Percentiles rank a stretch among this genome's conserved stretches.
Evolutionary conservation across 2,113 vertebrate species (phyloP).

Genomic region (Colaptes auratus): DNA sequence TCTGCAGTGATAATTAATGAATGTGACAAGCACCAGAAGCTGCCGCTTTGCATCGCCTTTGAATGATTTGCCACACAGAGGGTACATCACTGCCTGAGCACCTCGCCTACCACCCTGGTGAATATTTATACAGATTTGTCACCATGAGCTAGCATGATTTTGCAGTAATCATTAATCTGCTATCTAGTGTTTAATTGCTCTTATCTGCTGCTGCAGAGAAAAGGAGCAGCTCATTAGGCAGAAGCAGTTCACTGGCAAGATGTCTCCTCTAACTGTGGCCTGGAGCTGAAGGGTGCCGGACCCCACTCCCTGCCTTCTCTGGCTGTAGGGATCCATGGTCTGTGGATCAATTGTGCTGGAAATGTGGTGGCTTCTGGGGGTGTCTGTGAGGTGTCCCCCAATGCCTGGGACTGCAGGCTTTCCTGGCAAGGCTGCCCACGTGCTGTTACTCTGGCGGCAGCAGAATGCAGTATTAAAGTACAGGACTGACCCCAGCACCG

Average conservation of each 20-base stretch:
- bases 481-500: neutral
- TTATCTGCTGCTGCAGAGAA: constrained; percentile 59
- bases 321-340: neutral
- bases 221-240: constrained; percentile 66
- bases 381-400: fast-evolving
- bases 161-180: constrained; percentile 67
- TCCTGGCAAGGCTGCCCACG: neutral
- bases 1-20: constrained; percentile 52
- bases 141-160: constrained; percentile 50
- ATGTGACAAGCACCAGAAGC: constrained; percentile 50
- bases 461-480: neutral
- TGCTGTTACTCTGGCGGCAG: neutral
- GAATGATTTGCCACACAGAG: constrained; percentile 64
- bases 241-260: neutral
- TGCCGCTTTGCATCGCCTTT: neutral
- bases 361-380: neutral
- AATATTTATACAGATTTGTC: constrained; percentile 66
- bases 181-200: constrained; percentile 69
- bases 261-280: neutral
- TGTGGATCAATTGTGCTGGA: neutral
- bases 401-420: fast-evolving
- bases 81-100: constrained; percentile 38
- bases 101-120: constrained; percentile 33
- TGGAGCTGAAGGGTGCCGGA: neutral
- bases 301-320: neutral